Conservation (phyloP, 1,140 invertebrate genomes). For the Heliconius congener region DNA sequence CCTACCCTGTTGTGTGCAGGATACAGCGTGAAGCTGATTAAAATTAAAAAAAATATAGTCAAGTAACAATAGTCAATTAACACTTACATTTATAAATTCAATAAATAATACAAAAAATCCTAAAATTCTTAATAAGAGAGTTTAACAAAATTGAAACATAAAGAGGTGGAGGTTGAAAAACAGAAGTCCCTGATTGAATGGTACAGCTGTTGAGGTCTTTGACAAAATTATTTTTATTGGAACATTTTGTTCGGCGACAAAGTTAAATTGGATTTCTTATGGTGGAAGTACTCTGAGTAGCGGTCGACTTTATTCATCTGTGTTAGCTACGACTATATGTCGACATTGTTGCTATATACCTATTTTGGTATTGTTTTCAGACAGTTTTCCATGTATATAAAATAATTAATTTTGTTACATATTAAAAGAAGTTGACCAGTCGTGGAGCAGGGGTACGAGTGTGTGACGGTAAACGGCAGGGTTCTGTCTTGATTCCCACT, state of each 20-base stretch:
- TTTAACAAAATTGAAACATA: slow-evolving; percentile 16
- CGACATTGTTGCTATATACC: neutral
- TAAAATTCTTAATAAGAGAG: neutral
- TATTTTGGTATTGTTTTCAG: no score
- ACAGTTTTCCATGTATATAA: no score
- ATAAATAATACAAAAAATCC: neutral
- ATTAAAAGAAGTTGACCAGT: no score
- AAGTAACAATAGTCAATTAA: neutral
- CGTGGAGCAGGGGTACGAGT: no score
- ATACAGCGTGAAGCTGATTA: no score
- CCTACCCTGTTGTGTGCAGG: no score
- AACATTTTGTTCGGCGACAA: slow-evolving; percentile 75
- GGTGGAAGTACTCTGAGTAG: slow-evolving; percentile 63
- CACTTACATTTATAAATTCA: neutral
- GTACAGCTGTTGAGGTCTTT: slow-evolving; percentile 70
- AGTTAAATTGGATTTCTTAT: slow-evolving; percentile 80
- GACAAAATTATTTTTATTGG: slow-evolving; percentile 78
- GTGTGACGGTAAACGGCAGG: no score
- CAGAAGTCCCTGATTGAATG: slow-evolving; percentile 67
- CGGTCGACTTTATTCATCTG: slow-evolving; percentile 60
- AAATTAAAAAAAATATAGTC: neutral
- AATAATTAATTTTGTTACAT: no score
- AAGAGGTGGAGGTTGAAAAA: slow-evolving; percentile 52
- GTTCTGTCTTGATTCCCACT: no score
- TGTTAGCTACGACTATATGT: slow-evolving; percentile 52